A percentile compares a stretch with the other conserved stretches of the same genome.
Conservation (phyloP, 2,888 invertebrate species). For the Napeogenes inachia region DNA sequence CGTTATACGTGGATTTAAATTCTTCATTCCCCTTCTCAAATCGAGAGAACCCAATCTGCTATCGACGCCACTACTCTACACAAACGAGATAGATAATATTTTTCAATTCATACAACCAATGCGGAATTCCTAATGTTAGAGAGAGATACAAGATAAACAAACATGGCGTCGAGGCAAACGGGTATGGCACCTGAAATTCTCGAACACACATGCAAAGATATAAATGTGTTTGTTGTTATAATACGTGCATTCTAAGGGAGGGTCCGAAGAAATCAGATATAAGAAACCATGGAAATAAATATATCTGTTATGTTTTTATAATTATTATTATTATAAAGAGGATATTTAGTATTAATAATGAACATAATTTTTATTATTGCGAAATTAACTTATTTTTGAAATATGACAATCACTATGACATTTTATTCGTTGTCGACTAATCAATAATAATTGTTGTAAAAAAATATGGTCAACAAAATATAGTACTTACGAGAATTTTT, state of each 20-base stretch:
- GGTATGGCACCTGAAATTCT: slow-evolving; percentile 54
- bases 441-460: too few species aligned
- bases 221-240: slow-evolving; percentile 50
- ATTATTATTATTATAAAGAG: not conserved
- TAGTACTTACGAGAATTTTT: not conserved
- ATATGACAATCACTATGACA: too few species aligned
- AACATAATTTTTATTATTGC: too few species aligned
- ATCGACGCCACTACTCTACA: slow-evolving; percentile 39
- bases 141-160: slow-evolving; percentile 47
- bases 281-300: slow-evolving; percentile 40
- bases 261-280: slow-evolving; percentile 45
- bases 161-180: slow-evolving; percentile 62
- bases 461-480: too few species aligned
- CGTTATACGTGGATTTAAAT: slow-evolving; percentile 51
- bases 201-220: slow-evolving; percentile 52
- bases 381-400: too few species aligned
- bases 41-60: slow-evolving; percentile 60
- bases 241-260: slow-evolving; percentile 46
- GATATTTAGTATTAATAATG: too few species aligned
- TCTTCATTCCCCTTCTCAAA: slow-evolving; percentile 68
- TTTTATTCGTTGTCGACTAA: too few species aligned
- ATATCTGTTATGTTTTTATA: not conserved
- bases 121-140: slow-evolving; percentile 31
- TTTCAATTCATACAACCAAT: slow-evolving; percentile 38
- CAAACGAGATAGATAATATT: slow-evolving; percentile 47